Percentiles rank a stretch among this genome's conserved stretches.
phyloP scores from a whole-genome alignment of 2,797 vertebrate genomes.

The Coregonus suidteri region DNA sequence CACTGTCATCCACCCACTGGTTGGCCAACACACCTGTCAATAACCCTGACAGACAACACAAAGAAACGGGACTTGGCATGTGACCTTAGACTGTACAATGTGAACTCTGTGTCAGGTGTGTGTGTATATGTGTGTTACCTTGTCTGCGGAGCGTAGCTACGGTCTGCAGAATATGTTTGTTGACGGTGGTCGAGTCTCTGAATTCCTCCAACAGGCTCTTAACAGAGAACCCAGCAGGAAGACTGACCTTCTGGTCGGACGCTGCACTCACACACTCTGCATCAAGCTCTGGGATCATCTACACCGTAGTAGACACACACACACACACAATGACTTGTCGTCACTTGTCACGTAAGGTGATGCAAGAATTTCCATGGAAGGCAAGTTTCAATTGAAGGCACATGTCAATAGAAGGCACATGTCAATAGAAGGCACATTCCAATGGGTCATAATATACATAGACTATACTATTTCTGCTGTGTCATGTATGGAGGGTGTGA shows the following conservation, averaged over 20 bases:
- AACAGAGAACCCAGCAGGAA: constrained; percentile 74
- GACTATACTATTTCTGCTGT: too few relatives aligned
- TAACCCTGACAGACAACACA: constrained; percentile 68
- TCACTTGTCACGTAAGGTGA: too few relatives aligned
- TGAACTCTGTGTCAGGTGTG: too few relatives aligned
- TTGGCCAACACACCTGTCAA: constrained; percentile 82
- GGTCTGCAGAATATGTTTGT: constrained; percentile 65
- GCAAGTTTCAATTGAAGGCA: too few relatives aligned
- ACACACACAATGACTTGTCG: background rate
- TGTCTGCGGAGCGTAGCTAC: constrained; percentile 65
- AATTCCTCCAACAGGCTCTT: constrained; percentile 58
- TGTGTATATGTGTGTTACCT: constrained; percentile 60
- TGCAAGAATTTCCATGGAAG: too few relatives aligned
- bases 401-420: too few relatives aligned
- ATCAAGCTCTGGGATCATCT: constrained; percentile 78
- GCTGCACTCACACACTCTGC: constrained; percentile 68
- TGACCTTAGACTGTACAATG: background rate
- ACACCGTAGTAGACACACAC: background rate
- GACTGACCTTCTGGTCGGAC: constrained; percentile 34
- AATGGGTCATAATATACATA: too few relatives aligned
- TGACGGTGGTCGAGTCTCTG: constrained; percentile 51
- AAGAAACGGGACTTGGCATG: background rate
- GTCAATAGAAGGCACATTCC: too few relatives aligned
- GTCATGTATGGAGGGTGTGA: too few relatives aligned
- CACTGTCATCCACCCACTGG: constrained; percentile 82